Evolutionary conservation across 2,797 vertebrate species (phyloP), one percentile per base, ranked within the genome.

Genomic region (Stomatorhinus walkeri): DNA sequence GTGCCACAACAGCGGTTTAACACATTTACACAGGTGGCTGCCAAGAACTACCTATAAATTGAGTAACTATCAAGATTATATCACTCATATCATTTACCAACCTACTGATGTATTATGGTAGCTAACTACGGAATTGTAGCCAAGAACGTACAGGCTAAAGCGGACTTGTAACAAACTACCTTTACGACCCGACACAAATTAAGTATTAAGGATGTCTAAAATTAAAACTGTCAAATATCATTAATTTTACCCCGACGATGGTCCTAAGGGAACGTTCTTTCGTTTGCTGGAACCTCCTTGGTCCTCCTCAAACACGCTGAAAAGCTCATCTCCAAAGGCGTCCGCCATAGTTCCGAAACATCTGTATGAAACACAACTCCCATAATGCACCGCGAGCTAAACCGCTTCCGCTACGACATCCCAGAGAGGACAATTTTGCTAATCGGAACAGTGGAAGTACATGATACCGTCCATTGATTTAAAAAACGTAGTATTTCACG

Each of bases 271-370:
- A 3, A 92, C 9, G 0, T 87, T 91, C 28, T 91, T 91, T 49
- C 92, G 94, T 91, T 96, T 97, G 88, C 91, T 96, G 0, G 94
- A 91, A 0, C 94, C 90, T 0, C 94, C 91, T 83, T 95, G 91
- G 0, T 98, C 97, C 0, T 97, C 97, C 48, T 99, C 98, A 91
- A 99, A 99, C 93, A 99, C 97, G 94, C 96, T 98, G 91, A 99
- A 99, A 1, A 99, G 92, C 5, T 97, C 97, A 0, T 98, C 98
- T 0, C 97, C 98, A 19, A 99, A 99, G 0, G 96, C 93, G 91
- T 99, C 98, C 90, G 98, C 98, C 98, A 99, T 99, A 7, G 84
- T 79, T 36, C 32, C 89, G 49, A 48, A 40, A 89, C 43, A 84
- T 59, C 52, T 24, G 56, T 87, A 83, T 4, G 9, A 51, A 51